Evolutionary conservation across 2,113 vertebrate species (phyloP).

Genomic region (Hypocryptadius cinnamomeus): DNA sequence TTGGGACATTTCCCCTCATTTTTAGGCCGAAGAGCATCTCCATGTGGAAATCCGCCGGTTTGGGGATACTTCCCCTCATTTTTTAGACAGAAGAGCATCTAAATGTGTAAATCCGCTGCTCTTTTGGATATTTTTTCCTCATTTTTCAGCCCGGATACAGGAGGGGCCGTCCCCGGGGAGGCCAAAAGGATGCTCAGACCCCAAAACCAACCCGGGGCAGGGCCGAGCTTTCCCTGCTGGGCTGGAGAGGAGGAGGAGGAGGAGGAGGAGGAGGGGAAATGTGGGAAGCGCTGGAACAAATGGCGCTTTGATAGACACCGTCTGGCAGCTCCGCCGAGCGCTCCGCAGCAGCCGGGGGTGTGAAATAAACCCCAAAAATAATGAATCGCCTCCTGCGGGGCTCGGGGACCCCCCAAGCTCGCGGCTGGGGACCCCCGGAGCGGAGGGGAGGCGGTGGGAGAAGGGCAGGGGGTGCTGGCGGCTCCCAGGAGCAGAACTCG

Average conservation of each 20-base stretch:
- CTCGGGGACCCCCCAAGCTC: too few relatives aligned
- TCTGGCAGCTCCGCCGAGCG: constrained; percentile 21
- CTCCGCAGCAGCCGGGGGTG: constrained; percentile 53
- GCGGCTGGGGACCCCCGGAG: background rate
- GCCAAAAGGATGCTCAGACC: background rate
- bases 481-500: background rate
- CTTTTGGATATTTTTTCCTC: background rate
- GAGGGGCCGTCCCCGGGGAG: too few relatives aligned
- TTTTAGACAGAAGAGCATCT: background rate
- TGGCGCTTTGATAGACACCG: constrained; percentile 48
- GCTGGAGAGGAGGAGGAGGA: background rate
- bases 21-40: too few relatives aligned
- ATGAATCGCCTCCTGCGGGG: background rate
- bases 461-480: background rate
- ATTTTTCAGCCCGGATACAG: background rate
- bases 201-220: background rate
- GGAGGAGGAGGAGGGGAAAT: background rate
- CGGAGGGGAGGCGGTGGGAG: background rate
- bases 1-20: background rate
- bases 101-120: too few relatives aligned
- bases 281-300: constrained; percentile 9
- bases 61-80: background rate
- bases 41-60: background rate
- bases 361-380: constrained; percentile 69
- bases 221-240: background rate